Percentiles rank a stretch among this genome's conserved stretches.
Conservation (phyloP, 2,888 invertebrate genomes). For the Lycaena phlaeas region DNA sequence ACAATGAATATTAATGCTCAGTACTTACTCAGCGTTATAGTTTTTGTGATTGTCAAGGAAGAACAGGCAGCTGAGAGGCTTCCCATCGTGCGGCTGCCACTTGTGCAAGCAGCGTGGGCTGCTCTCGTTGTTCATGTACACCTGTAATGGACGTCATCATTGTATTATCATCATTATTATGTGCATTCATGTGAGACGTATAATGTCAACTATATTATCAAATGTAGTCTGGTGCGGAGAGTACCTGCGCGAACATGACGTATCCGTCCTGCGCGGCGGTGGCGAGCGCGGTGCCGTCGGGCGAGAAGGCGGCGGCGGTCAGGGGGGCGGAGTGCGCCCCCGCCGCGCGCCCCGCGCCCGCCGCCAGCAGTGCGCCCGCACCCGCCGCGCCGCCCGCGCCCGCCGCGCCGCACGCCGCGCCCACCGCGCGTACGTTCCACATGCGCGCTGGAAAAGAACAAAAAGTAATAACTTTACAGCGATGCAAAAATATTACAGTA, state of each 20-base stretch:
- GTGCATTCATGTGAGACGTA: background rate
- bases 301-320: conserved; percentile 91
- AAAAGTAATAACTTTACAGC: too few relatives aligned
- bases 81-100: conserved; percentile 94
- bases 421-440: conserved; percentile 41
- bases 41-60: conserved; percentile 94
- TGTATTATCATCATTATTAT: too few relatives aligned
- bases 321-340: conserved; percentile 55
- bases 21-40: conserved; percentile 81
- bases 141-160: conserved; percentile 45
- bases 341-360: conserved; percentile 25
- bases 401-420: conserved; percentile 14
- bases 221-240: too few relatives aligned
- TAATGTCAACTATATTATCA: too few relatives aligned
- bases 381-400: conserved; percentile 18
- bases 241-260: conserved; percentile 79
- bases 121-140: conserved; percentile 79
- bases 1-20: too few relatives aligned
- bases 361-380: conserved; percentile 18
- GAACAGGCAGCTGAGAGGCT: conserved; percentile 89
- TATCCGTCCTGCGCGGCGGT: conserved; percentile 91
- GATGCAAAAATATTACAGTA: too few relatives aligned
- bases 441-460: conserved; percentile 35
- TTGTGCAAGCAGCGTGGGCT: conserved; percentile 89
- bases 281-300: conserved; percentile 95